Base-by-base conservation (phyloP, 2,113 vertebrate species). In the Odontesthes bonariensis region DNA sequence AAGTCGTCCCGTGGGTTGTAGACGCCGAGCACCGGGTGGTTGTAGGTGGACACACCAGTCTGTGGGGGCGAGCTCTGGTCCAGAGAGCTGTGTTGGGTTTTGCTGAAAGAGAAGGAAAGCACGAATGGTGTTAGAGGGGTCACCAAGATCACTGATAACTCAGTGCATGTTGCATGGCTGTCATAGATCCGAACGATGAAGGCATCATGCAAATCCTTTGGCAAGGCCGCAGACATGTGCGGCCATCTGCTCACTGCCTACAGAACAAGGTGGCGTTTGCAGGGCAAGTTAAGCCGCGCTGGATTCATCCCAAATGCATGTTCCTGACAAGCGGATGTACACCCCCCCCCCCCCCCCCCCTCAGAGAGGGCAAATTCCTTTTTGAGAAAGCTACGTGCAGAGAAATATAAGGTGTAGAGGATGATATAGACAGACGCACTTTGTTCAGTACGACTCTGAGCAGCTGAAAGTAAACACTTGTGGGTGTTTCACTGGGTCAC, bases 41-140 rank as follows among this genome's bases (percentile, higher is more conserved):
- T 96, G 90, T 96, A 98, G 84, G 95, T 88, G 0, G 96, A 96
- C n/a, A 96, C 74, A 0, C 95, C 95, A 0, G 96, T 96, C 93
- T 96, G 97, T n/a, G 97, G 97, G 11, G 97, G 97, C 16, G 97
- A 97, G 88, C 97, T 97, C 95, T 99, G 97, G 92, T 99, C 97
- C 86, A 98, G 90, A 51, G 97, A 98, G 89, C 96, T 97, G 91
- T 98, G 97, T 85, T 98, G 97, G 0, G 97, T 97, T 89, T 97
- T 98, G 91, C 97, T 99, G 82, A 20, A 70, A 16, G 69, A 58
- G 6, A 65, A 3, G 79, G 64, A 69, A 66, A 32, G 17, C 46
- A 69, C 31, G 56, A 32, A 72, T 1, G 56, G 5, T 14, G 44
- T 77, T 52, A 77, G 56, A 74, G 32, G 14, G 52, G 16, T 14